phyloP scores from a whole-genome alignment of 2,797 vertebrate species.

The Crocodylus rhombifer region DNA sequence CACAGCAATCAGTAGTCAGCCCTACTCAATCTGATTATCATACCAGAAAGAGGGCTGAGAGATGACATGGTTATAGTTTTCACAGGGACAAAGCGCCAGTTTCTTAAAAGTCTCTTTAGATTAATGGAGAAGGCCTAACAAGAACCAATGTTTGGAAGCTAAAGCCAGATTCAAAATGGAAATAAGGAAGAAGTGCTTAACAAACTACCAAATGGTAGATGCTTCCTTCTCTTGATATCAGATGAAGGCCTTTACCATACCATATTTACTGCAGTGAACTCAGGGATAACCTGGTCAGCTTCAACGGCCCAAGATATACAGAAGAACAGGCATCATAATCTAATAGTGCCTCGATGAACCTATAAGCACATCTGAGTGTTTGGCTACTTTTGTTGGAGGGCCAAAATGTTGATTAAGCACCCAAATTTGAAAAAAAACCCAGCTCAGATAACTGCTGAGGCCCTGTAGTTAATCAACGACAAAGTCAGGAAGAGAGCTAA shows the following conservation, averaged over 20 bases:
- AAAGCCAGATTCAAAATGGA: constrained; percentile 1
- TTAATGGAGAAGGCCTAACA: neutral
- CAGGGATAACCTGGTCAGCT: neutral
- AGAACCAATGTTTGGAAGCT: neutral
- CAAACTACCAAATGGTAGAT: neutral
- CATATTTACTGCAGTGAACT: neutral
- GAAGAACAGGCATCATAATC: neutral
- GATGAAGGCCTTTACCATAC: neutral
- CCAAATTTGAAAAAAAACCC: neutral
- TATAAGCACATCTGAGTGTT: neutral
- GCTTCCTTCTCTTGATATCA: neutral
- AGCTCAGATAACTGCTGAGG: neutral
- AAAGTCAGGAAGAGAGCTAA: neutral
- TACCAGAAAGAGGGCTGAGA: neutral
- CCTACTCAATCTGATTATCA: neutral
- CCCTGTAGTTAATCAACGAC: too few relatives aligned
- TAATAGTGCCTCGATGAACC: neutral
- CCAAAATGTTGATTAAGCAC: neutral
- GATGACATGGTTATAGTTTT: neutral
- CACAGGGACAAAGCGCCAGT: neutral
- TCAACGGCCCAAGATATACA: neutral
- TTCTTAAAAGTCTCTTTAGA: neutral
- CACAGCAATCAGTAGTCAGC: neutral
- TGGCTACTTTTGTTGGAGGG: neutral
- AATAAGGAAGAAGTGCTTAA: neutral